Conservation (phyloP, 2,888 invertebrate species). For the Zelleria hepariella region DNA sequence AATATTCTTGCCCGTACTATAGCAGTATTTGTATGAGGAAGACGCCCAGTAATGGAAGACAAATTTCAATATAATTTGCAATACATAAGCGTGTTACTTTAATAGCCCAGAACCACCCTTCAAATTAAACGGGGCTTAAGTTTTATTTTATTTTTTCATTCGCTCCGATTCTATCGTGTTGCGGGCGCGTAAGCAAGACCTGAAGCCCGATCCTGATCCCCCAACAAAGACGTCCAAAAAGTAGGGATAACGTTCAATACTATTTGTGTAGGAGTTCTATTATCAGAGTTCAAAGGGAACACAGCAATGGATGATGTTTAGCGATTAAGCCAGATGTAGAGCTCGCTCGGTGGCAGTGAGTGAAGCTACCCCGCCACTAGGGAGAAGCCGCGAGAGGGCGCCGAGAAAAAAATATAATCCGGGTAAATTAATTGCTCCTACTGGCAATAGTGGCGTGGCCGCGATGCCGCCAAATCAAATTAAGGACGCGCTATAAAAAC, state of each 20-base stretch:
- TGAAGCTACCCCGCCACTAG: slow-evolving; percentile 29
- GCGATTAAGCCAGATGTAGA: not conserved
- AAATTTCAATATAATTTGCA: slow-evolving; percentile 74
- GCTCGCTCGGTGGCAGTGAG: slow-evolving; percentile 1
- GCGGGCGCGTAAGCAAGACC: slow-evolving; percentile 40
- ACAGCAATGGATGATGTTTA: not conserved
- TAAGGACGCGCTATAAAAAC: slow-evolving; percentile 73
- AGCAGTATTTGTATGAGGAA: slow-evolving; percentile 73
- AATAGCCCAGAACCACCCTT: slow-evolving; percentile 74
- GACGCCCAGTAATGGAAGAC: slow-evolving; percentile 71
- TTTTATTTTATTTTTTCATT: slow-evolving; percentile 71
- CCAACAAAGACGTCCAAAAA: not conserved
- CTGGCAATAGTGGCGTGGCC: slow-evolving; percentile 66
- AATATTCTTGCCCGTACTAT: slow-evolving; percentile 58
- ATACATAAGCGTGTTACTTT: slow-evolving; percentile 75
- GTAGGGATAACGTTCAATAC: not conserved
- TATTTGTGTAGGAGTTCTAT: not conserved
- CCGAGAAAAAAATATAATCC: slow-evolving; percentile 69
- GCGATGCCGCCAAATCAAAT: slow-evolving; percentile 73
- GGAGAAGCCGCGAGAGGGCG: slow-evolving; percentile 21
- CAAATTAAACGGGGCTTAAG: slow-evolving; percentile 74
- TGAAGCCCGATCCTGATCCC: not conserved
- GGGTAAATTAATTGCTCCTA: slow-evolving; percentile 70
- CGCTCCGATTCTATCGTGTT: slow-evolving; percentile 47
- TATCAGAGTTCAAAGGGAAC: not conserved